Conservation (phyloP, 2,113 vertebrate species). For the Picathartes gymnocephalus region DNA sequence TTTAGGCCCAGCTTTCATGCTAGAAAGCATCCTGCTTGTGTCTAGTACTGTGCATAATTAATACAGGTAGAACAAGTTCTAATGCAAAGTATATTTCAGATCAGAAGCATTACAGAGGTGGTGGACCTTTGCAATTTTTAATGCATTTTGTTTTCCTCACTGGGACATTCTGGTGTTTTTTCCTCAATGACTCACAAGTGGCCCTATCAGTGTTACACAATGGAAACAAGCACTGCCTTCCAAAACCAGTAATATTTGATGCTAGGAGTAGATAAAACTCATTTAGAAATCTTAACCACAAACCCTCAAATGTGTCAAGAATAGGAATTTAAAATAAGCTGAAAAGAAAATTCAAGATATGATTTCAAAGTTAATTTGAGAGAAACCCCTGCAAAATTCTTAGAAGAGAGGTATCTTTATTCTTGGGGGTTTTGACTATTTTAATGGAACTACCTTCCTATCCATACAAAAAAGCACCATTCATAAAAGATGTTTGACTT, state of each 20-base stretch:
- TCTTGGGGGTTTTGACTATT: not conserved
- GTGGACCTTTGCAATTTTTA: not conserved
- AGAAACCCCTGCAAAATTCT: not conserved
- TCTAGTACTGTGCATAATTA: not conserved
- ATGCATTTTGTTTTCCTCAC: not conserved
- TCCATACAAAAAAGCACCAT: not conserved
- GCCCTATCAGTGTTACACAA: not conserved
- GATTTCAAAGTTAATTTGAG: not conserved
- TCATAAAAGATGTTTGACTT: not conserved
- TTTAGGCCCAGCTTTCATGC: not conserved
- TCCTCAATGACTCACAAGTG: not conserved
- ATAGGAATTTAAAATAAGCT: not conserved
- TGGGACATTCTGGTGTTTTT: not conserved
- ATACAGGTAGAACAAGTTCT: slow-evolving; percentile 15
- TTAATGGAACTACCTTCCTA: not conserved
- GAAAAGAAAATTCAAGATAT: not conserved
- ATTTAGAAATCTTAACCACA: not conserved
- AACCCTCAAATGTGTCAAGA: not conserved
- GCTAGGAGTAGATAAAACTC: not conserved
- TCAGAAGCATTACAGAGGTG: not conserved
- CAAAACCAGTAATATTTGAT: not conserved
- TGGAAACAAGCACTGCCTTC: not conserved
- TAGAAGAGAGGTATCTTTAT: not conserved
- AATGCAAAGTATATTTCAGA: not conserved
- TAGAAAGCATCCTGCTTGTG: not conserved